phyloP scores from a whole-genome alignment of 2,113 vertebrate species.

The rabbit (Oryctolagus cuniculus) region mOryCun1.1 NC_091450.1:42296001-42296500 shows the following conservation, averaged over 20 bases:
- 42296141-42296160: slow-evolving; percentile 51
- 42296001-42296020: no score
- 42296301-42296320: slow-evolving; percentile 73
- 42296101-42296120: slow-evolving; percentile 8
- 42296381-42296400: slow-evolving; percentile 71
- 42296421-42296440: slow-evolving; percentile 58
- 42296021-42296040: not conserved
- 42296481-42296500: slow-evolving; percentile 64
- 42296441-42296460: slow-evolving; percentile 60
- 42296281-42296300: slow-evolving; percentile 67
- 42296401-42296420: slow-evolving; percentile 76
- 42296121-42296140: not conserved
- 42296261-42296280: not conserved
- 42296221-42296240: not conserved
- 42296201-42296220: not conserved
- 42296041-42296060: not conserved
- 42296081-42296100: not conserved
- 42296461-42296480: slow-evolving; percentile 68
- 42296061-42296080: not conserved
- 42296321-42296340: slow-evolving; percentile 78
- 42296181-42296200: not conserved
- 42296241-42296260: slow-evolving; percentile 53
- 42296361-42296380: slow-evolving; percentile 60
- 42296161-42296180: slow-evolving; percentile 6
- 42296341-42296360: slow-evolving; percentile 76